Percentiles rank a stretch among this genome's conserved stretches.
These are phyloP conservation scores for Zootoca vivipara DNA, from an alignment of 2,113 vertebrate genomes.

Conservation along the genomic window DNA sequence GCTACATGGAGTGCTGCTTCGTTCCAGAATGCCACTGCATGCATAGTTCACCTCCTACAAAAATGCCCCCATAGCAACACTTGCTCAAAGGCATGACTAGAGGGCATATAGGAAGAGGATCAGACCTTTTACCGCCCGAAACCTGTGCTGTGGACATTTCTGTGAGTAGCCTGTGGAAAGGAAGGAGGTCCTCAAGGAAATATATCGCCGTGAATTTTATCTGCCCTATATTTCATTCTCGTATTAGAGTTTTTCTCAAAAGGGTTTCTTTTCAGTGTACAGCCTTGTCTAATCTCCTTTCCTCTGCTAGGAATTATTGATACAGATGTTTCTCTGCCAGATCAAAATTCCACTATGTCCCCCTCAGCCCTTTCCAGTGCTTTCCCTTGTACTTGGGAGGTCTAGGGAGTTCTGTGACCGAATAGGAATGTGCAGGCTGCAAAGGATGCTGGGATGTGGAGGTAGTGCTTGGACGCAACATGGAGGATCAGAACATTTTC, in stretches of 20 bases:
- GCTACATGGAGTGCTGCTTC: background rate
- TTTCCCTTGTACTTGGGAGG: background rate
- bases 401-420: background rate
- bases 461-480: too few relatives aligned
- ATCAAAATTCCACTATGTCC: background rate
- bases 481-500: background rate
- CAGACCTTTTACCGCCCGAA: background rate
- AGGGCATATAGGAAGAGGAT: background rate
- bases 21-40: background rate
- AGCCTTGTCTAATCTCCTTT: background rate
- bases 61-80: background rate
- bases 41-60: background rate
- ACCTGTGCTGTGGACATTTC: background rate
- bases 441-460: background rate
- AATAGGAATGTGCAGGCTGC: background rate
- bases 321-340: background rate
- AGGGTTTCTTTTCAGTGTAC: background rate
- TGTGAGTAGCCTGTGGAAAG: background rate
- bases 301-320: too few relatives aligned
- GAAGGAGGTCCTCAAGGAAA: background rate
- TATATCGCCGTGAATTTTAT: background rate
- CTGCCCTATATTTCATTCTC: background rate
- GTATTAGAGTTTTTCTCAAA: background rate
- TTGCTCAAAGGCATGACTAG: background rate
- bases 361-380: background rate